phyloP scores from a whole-genome alignment of 2,113 vertebrate genomes.

The Calidris pygmaea region DNA sequence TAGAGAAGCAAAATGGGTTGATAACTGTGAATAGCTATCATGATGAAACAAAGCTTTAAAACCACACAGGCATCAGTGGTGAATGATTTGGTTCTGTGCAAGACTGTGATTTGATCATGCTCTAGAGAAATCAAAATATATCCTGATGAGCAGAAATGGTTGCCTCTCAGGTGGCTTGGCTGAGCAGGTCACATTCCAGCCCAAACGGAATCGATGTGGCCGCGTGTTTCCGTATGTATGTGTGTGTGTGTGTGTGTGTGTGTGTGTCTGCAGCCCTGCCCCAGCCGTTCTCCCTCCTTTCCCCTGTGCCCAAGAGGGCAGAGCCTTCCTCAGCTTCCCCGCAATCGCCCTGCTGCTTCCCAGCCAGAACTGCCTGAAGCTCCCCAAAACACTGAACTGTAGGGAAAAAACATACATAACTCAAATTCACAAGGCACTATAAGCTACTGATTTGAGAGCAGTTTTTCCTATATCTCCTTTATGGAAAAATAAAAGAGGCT shows the following conservation, averaged over 20 bases:
- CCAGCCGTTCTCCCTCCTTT: accelerated
- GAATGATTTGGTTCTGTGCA: not conserved
- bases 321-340: not conserved
- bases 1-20: not conserved
- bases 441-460: not conserved
- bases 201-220: accelerated
- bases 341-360: accelerated
- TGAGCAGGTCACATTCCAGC: not conserved
- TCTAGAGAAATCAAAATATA: not conserved
- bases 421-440: accelerated
- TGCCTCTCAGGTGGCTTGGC: not conserved
- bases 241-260: not conserved
- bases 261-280: not conserved
- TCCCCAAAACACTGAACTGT: not conserved
- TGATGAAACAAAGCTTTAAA: not conserved
- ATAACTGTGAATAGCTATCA: not conserved
- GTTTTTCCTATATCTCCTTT: not conserved
- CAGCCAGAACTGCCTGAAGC: not conserved
- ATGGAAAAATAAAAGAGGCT: not conserved
- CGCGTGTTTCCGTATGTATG: accelerated
- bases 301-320: accelerated
- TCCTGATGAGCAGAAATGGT: not conserved
- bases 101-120: not conserved
- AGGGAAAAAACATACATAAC: not conserved
- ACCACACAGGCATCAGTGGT: not conserved